Base-by-base conservation (phyloP, 2,113 vertebrate species). In the Pituophis catenifer region DNA sequence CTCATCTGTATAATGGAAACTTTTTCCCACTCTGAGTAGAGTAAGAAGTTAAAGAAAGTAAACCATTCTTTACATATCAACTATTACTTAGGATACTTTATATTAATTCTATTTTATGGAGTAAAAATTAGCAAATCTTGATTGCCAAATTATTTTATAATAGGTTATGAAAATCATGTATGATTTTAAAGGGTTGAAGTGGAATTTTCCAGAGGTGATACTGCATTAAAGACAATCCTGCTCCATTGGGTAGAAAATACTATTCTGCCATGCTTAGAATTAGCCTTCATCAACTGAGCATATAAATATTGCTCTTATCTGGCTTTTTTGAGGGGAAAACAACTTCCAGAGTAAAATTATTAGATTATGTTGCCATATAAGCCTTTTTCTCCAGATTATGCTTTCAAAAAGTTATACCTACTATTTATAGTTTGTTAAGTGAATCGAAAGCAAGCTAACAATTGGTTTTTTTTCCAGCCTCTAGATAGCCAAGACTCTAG, bases 381-480 rank as follows among this genome's bases (percentile, higher is more conserved):
- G 90, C 52, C 24, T 2, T 38, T 4, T 85, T 44, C 29, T 52
- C 59, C 86, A n/a, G 26, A 23, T 55, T 48, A 0, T 54, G 11
- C 6, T 91, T 90, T 62, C 81, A 65, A 88, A 57, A 33, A 6
- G 9, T n/a, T 13, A 21, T 4, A 58, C 91, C 89, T 92, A 53
- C 65, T 81, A 75, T 89, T 94, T 94, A 90, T 6, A 95, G 88
- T 24, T 89, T 86, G 23, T 89, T 94, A 94, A 94, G 88, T 93
- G 50, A 91, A 95, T 90, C 0, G 0, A 1, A 52, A 59, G 62
- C 89, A 55, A 95, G 94, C 91, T 95, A 93, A 48, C 93, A 91
- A 17, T 59, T 86, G 89, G 1, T 44, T 88, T 87, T 93, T 86
- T 17, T 33, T 11, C 29, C 89, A 52, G 55, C 89, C 57, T 86